Evolutionary conservation across 2,888 invertebrate species (phyloP).

Genomic region (Melinopterus prodromus): DNA sequence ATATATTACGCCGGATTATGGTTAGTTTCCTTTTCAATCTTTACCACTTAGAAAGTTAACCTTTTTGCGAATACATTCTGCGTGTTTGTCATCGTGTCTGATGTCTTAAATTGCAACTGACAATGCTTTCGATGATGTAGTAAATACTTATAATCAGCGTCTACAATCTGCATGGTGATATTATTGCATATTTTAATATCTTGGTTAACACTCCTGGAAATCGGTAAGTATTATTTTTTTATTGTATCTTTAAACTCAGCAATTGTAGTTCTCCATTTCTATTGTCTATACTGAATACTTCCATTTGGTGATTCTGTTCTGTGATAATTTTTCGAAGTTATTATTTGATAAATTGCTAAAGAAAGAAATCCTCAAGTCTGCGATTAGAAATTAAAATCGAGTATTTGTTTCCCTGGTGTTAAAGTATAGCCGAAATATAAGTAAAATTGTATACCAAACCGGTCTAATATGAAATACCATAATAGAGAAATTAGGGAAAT

Average conservation of each 20-base stretch:
- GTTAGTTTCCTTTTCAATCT: constrained; percentile 13
- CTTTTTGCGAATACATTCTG: constrained; percentile 4
- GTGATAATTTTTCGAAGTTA: no score
- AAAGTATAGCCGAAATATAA: no score
- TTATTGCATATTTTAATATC: neutral
- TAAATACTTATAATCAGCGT: neutral
- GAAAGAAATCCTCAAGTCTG: no score
- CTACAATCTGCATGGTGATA: neutral
- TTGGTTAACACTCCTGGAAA: neutral
- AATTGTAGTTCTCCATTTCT: neutral
- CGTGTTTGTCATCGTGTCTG: neutral
- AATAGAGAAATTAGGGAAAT: no score
- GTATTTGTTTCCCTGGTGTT: no score
- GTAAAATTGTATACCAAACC: no score
- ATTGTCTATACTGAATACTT: neutral
- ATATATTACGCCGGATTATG: constrained; percentile 25
- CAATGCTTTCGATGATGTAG: neutral
- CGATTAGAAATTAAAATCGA: no score
- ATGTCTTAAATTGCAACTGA: constrained; percentile 4
- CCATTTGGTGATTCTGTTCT: no score
- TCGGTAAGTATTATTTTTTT: neutral
- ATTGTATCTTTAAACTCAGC: neutral
- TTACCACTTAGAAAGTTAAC: constrained; percentile 4
- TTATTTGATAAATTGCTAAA: no score
- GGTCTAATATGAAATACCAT: no score